Evolutionary conservation across 2,113 vertebrate genomes (phyloP).

Genomic region (Macquaria ambigua): DNA sequence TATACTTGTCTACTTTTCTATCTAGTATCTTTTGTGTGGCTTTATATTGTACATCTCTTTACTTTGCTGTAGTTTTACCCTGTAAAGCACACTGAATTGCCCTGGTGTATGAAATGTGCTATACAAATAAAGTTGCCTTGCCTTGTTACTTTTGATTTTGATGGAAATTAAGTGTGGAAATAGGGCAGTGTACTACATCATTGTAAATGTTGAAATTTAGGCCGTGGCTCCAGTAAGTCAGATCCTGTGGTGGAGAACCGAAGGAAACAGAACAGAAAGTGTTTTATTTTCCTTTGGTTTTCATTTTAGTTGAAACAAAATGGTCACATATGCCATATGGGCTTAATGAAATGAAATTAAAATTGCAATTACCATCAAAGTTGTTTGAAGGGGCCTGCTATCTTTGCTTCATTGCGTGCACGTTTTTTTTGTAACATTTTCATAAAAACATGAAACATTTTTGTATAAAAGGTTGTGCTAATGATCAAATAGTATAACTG

Average conservation of each 20-base stretch:
- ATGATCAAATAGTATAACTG: neutral
- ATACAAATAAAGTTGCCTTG: too few species aligned
- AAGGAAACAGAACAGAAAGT: neutral
- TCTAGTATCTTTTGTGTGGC: too few species aligned
- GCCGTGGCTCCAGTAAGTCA: neutral
- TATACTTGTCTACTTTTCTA: too few species aligned
- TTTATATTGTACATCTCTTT: too few species aligned
- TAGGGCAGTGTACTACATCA: neutral
- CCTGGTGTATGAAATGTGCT: too few species aligned
- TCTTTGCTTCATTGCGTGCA: neutral
- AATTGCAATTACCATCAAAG: neutral
- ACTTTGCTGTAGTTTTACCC: too few species aligned
- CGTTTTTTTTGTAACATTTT: neutral
- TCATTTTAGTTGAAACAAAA: neutral
- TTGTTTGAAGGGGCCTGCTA: neutral
- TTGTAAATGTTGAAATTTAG: neutral
- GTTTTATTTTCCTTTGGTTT: too few species aligned
- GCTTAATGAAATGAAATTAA: neutral
- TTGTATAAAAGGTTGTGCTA: neutral
- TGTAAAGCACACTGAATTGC: too few species aligned
- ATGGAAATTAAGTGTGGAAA: neutral
- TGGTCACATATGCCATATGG: neutral
- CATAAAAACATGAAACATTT: neutral
- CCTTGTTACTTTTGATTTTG: neutral
- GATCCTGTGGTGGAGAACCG: neutral